phyloP scores from a whole-genome alignment of 1,140 invertebrate species.

The Phocides pigmalion region DNA sequence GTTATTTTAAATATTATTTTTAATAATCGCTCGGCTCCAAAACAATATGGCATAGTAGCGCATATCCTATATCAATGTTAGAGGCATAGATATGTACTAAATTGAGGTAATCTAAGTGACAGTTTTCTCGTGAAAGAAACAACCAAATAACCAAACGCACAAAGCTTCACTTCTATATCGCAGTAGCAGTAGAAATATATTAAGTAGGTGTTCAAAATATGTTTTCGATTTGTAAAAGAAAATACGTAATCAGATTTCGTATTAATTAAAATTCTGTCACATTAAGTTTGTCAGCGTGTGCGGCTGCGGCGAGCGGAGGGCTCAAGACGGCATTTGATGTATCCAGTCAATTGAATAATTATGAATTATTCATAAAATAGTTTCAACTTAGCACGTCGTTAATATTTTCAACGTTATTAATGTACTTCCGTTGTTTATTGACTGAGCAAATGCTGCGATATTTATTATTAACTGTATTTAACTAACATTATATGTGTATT shows the following conservation, averaged over 20 bases:
- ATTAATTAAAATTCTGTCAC: slow-evolving; percentile 30
- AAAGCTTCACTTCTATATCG: too few species aligned
- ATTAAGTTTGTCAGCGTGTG: slow-evolving; percentile 5
- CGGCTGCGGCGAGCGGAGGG: slow-evolving; percentile 15
- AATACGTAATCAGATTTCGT: slow-evolving; percentile 3
- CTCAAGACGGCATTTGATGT: slow-evolving; percentile 10
- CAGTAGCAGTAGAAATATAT: too few species aligned
- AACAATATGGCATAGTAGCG: too few species aligned
- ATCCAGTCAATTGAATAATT: slow-evolving; percentile 4
- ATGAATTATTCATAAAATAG: slow-evolving; percentile 29
- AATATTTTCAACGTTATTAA: slow-evolving; percentile 13
- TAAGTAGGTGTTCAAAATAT: background rate
- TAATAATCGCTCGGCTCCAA: too few species aligned
- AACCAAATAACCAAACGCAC: too few species aligned
- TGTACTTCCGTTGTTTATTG: slow-evolving; percentile 20
- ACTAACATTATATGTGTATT: too few species aligned
- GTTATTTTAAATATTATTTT: too few species aligned
- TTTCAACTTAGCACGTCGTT: slow-evolving; percentile 26
- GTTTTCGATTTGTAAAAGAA: background rate
- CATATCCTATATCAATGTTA: too few species aligned
- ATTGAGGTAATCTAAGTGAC: too few species aligned
- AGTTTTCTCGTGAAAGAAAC: too few species aligned
- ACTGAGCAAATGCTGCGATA: slow-evolving; percentile 1
- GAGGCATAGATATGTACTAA: too few species aligned
- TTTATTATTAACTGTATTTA: too few species aligned